Conservation (phyloP, 92 coral and sea anemone species). For the Zoanthus sansibaricus region DNA sequence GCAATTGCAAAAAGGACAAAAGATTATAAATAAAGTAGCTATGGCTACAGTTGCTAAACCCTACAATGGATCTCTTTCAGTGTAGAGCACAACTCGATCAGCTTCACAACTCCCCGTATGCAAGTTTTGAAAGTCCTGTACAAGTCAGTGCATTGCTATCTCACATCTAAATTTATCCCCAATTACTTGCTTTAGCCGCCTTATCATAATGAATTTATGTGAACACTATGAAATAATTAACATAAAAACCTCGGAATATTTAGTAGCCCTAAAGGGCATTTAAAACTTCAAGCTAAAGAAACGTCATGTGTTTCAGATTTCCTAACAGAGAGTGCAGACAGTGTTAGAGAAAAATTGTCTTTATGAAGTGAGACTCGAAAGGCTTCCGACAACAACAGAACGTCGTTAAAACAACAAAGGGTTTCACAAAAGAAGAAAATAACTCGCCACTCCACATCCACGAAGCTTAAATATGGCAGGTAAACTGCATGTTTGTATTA, state of each 20-base stretch:
- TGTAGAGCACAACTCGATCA: not conserved
- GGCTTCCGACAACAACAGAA: not conserved
- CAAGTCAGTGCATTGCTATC: no score
- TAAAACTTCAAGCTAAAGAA: not conserved
- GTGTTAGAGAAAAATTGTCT: not conserved
- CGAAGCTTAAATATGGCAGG: slow-evolving; percentile 10
- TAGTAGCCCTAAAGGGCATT: not conserved
- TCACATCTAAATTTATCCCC: not conserved
- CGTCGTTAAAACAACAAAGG: not conserved
- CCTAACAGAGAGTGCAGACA: not conserved
- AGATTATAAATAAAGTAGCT: no score
- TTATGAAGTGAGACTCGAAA: not conserved
- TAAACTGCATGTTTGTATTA: not conserved
- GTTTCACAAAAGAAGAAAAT: not conserved
- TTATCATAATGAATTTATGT: not conserved
- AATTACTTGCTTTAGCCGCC: not conserved
- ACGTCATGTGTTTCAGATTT: not conserved
- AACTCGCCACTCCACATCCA: not conserved
- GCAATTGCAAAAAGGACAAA: not conserved
- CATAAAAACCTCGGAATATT: not conserved
- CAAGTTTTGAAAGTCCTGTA: not conserved
- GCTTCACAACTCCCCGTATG: not conserved
- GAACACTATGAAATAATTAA: not conserved
- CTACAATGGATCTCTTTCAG: not conserved
- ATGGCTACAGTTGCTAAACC: not conserved